Base-by-base conservation (phyloP, 1,140 invertebrate species). In the Penaeus japonicus region DNA sequence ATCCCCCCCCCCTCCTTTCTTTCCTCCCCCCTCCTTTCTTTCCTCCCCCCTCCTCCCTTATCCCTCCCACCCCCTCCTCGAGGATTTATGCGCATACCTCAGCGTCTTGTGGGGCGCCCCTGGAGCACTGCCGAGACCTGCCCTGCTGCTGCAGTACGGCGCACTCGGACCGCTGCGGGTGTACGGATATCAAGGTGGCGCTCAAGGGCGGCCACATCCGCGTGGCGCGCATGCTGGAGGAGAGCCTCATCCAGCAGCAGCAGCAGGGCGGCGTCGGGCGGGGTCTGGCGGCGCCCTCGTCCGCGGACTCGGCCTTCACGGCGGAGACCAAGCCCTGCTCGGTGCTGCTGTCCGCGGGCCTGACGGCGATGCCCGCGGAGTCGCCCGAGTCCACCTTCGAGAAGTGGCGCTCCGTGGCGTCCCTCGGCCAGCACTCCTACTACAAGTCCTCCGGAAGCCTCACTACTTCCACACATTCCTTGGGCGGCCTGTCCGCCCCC, bases 151-250 rank as follows among this genome's bases (percentile, higher is more conserved):
- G 4, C 95, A 97, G 91, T 96, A 96, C 91, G 97, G 97, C 96
- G 91, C 97, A 98, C 92, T 97, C 97, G 0, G 97, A 99, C 93
- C 96, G 97, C 90, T 98, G 96, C 92, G 97, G 97, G 91, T 92
- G 96, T 78, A 96, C 96, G 90, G 95, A 96, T 4, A 94, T 96
- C 77, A 94, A 96, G 91, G 96, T 97, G 20, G 96, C 96, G 4
- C 94, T 95, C 1, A 97, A 97, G 93, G 96, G 95, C 90, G 96
- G 96, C 0, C 96, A 96, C 91, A 93, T 94, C 39, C 94, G 93
- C n/a, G 95, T 96, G 39, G 95, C 96, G 27, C 93, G 94, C 91
- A 92, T 96, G 27, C 92, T 96, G 79, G 93, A 93, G 73, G 91
- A 91, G 80, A 90, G 85, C 73, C 79, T 89, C 82, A 65, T 47